These are phyloP conservation scores for Pycnomerus fuliginosus DNA, from an alignment of 2,888 invertebrate species.

Conservation along the genomic window DNA sequence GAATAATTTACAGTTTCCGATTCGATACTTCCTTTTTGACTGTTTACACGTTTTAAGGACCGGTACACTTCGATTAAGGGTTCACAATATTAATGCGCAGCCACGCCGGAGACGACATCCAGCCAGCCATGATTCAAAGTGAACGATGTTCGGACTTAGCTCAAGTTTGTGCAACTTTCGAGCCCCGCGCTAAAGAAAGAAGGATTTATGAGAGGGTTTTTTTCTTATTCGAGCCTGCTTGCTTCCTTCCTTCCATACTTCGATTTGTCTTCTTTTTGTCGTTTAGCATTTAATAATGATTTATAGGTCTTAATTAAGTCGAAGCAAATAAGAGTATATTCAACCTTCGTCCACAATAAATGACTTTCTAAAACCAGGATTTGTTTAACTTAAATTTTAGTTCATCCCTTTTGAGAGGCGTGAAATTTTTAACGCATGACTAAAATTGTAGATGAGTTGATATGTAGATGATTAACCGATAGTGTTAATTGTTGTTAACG, in stretches of 20 bases:
- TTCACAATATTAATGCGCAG: constrained; percentile 48
- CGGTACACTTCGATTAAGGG: constrained; percentile 36
- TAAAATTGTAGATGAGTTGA: too few relatives aligned
- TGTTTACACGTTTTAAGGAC: constrained; percentile 34
- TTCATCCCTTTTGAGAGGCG: too few relatives aligned
- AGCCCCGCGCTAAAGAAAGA: constrained; percentile 49
- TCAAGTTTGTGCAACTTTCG: constrained; percentile 52
- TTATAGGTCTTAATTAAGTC: too few relatives aligned
- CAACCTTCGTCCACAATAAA: too few relatives aligned
- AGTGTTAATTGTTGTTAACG: too few relatives aligned
- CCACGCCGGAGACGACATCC: constrained; percentile 50
- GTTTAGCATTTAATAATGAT: constrained; percentile 53
- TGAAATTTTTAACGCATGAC: too few relatives aligned
- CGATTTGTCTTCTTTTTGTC: constrained; percentile 54
- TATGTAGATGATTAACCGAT: too few relatives aligned
- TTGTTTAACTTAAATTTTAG: too few relatives aligned
- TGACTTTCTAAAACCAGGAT: too few relatives aligned
- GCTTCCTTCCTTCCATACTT: constrained; percentile 49
- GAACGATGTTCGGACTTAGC: constrained; percentile 54
- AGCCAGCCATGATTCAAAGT: constrained; percentile 52
- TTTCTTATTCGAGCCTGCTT: constrained; percentile 42
- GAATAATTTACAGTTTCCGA: too few relatives aligned
- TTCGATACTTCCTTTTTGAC: too few relatives aligned
- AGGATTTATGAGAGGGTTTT: constrained; percentile 51
- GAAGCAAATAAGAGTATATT: too few relatives aligned